Conservation (phyloP, 2,888 invertebrate genomes). For the Oxystoma pomonae region DNA sequence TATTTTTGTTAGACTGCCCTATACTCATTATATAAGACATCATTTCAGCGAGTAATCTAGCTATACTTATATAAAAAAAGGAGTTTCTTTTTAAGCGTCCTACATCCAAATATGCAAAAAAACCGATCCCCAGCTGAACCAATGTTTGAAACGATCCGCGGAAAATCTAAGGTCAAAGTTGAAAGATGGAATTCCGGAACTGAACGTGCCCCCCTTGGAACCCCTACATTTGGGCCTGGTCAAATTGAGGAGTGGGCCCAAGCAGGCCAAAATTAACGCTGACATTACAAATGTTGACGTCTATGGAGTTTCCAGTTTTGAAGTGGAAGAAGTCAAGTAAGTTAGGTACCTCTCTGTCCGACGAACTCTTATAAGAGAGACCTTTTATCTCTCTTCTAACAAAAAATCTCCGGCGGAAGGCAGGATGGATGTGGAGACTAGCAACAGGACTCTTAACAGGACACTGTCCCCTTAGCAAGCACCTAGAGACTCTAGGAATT, state of each 20-base stretch:
- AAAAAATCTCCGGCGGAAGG: no score
- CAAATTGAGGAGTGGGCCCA: conserved; percentile 55
- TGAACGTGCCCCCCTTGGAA: conserved; percentile 64
- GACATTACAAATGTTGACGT: conserved; percentile 51
- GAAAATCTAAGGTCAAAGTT: conserved; percentile 57
- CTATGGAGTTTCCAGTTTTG: conserved; percentile 52
- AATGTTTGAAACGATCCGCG: conserved; percentile 60
- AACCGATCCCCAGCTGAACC: conserved; percentile 58
- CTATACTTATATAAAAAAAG: no score
- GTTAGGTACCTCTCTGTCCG: no score
- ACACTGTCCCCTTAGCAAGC: no score
- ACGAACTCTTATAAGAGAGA: no score
- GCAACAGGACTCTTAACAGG: no score
- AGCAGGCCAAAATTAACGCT: conserved; percentile 48
- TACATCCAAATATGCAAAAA: conserved; percentile 63
- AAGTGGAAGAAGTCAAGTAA: conserved; percentile 52
- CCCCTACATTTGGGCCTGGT: conserved; percentile 61
- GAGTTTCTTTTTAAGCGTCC: conserved; percentile 50
- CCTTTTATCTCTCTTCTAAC: no score
- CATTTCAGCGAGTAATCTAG: no score
- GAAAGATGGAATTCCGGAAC: conserved; percentile 60
- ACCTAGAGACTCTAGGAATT: no score
- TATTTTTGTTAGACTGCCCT: no score
- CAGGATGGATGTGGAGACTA: no score
- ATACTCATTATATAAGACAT: no score